Evolutionary conservation across 2,888 invertebrate species (phyloP).

Genomic region (Plutella xylostella): DNA sequence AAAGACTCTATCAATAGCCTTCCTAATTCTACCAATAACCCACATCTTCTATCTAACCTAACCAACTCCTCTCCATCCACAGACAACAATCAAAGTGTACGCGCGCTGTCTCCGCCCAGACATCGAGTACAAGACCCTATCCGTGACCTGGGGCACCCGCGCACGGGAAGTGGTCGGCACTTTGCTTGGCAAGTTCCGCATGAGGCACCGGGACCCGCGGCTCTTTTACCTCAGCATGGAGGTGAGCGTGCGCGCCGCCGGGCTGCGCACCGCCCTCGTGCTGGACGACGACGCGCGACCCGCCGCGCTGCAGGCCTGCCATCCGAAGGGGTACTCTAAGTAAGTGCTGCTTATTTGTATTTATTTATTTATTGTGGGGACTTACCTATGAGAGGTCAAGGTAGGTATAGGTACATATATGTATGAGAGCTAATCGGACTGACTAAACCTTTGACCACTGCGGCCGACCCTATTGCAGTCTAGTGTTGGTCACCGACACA

Average conservation of each 20-base stretch:
- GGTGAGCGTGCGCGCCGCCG: slow-evolving; percentile 87
- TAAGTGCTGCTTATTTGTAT: slow-evolving; percentile 40
- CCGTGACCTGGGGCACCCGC: slow-evolving; percentile 89
- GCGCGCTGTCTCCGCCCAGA: slow-evolving; percentile 90
- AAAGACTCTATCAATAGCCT: background rate
- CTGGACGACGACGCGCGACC: slow-evolving; percentile 91
- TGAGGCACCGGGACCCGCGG: slow-evolving; percentile 92
- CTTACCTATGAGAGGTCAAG: background rate
- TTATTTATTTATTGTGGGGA: background rate
- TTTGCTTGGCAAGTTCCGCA: slow-evolving; percentile 88
- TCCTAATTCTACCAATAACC: no score
- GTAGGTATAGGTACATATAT: background rate
- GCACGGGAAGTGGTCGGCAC: slow-evolving; percentile 89
- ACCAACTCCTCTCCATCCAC: slow-evolving; percentile 26
- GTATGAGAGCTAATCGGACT: background rate
- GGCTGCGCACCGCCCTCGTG: slow-evolving; percentile 83
- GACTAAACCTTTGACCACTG: no score
- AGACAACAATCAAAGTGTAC: slow-evolving; percentile 94
- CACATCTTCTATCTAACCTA: no score
- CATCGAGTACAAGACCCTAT: slow-evolving; percentile 95
- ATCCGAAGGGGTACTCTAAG: slow-evolving; percentile 94
- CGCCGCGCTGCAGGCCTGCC: slow-evolving; percentile 92
- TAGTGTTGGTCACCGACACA: no score
- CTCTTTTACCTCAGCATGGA: slow-evolving; percentile 96
- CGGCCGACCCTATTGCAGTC: no score